Base-by-base conservation (phyloP, 1,140 invertebrate genomes). In the Drosophila obscura region DNA sequence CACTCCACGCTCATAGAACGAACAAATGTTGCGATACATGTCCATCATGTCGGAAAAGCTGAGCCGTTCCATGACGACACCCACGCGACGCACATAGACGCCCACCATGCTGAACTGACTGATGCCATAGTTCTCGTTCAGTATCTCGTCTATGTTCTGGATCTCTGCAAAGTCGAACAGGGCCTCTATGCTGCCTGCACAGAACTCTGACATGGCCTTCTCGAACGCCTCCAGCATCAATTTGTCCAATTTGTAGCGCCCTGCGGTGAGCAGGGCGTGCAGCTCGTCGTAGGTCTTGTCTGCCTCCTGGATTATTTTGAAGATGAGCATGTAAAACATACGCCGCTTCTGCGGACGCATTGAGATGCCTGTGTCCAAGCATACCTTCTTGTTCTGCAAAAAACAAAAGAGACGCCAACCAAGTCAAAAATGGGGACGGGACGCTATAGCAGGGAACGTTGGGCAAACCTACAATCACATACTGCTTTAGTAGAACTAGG, bases 51-150 rank as follows among this genome's bases (percentile, higher is more conserved):
- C 96, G 31, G 95, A 95, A 92, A 98, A 97, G 24, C 95, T 94
- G 44, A 97, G 92, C 90, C 96, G 96, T 79, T 97, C 96, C 91
- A 97, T 95, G 58, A 95, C 94, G 2, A 97, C 92, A 58, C 96
- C 94, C 85, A 97, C 95, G 80, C 96, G 93, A 68, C 97, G 93
- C 59, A 97, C 93, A 92, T 97, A 97, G 63, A 97, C 90, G 22
- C 95, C 95, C 92, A 93, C 90, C 91, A 94, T 92, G 15, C 93
- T 93, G 83, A 92, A 93, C 72, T 93, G 93, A 63, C 92, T 93
- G 13, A 94, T 79, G 11, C 90, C 91, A 13, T 77, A 79, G 15
- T 83, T 68, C 28, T 91, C 89, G 6, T 87, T 78, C 5, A 91
- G 74, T 31, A 92, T 59, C 8, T 80, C 84, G 9, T 85, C 88